Evolutionary conservation across 2,888 invertebrate species (phyloP), one percentile per base, ranked within the genome.

Genomic region (Kryphioiulus occultus): DNA sequence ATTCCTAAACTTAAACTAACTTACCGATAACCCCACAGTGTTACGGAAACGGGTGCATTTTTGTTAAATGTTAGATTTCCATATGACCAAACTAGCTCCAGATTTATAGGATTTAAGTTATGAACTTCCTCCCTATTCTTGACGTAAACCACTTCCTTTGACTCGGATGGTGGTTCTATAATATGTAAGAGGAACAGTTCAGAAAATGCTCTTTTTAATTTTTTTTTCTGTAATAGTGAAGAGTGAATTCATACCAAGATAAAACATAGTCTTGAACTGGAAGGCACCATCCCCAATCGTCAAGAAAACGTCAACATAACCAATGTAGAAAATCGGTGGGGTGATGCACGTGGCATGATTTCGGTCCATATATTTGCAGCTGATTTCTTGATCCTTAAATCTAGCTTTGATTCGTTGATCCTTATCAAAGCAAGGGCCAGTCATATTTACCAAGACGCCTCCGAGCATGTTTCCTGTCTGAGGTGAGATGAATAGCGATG

Each of bases 391-490:
- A 44, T 89, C 88, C 85, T 88, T 85, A 32, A 88, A 89, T 89
- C 89, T 89, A 44, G 92, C 92, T 86, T 91, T 95, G 85, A 98
- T 95, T 89, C 95, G 94, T 90, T 96, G 95, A 0, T 93, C 93
- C 0, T 94, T 94, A 89, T 95, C 94, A 91, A 99, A 97, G 91
- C 99, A 99, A 1, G 98, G 98, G 0, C 99, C 99, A 0, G 99
- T 98, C 88, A 99, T 96, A 91, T 99, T 98, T 68, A 99, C 97
- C 87, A 98, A 95, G 0, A 97, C 97, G 0, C 99, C 99, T 3
- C 99, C 99, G 89, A 99, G 93, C 99, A 99, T 99, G 92, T 97
- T 98, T 5, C 98, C 99, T 91, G 97, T 97, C 92, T 98, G 98
- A 0, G 98, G 98, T 0, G 98, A 97, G 91, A 98, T 92, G 0